Base-by-base conservation (phyloP, 2,113 vertebrate species). In the Charina bottae region DNA sequence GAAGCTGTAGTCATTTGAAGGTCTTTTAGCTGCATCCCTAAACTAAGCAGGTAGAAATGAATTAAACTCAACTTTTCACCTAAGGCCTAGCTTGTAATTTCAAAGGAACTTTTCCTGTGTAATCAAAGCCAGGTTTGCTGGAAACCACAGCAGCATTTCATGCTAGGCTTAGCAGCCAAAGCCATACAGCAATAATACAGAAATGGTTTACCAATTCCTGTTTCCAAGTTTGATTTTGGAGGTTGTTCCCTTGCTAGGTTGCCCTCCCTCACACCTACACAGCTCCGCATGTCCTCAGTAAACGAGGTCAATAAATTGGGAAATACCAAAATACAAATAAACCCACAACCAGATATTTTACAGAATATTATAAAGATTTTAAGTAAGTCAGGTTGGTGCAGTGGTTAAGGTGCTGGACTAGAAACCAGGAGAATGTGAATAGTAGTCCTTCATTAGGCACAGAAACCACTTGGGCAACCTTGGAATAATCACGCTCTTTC, bases 31-130 rank as follows among this genome's bases (percentile, higher is more conserved):
- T 59, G 93, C 59, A 89, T 95, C 64, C 64, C 37, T 92, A 13
- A 0, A 26, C 59, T 92, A 95, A 55, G 83, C 28, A 19, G 26
- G 83, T 46, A 53, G 85, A 87, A 93, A 93, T 90, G 92, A 95
- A 95, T 94, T 33, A 95, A 95, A 95, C 24, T 42, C 11, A 93
- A 87, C 59, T 42, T 88, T 0, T 91, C 68, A 93, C 83, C 68
- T 84, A 85, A 95, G 87, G 83, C 89, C 88, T 24, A 37, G 58
- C 6, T 46, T 85, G 72, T 59, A 15, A 56, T 21, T 62, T 54
- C 1, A 13, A 93, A 92, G 49, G 21, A 88, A 78, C 26, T 33
- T 64, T 93, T 87, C 87, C 91, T 62, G 56, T 87, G 37, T 58
- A 89, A 54, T 59, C 56, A 92, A 58, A 59, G 8, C 55, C 33